Base-by-base conservation (phyloP, 2,797 vertebrate species). In the Esox lucius region DNA sequence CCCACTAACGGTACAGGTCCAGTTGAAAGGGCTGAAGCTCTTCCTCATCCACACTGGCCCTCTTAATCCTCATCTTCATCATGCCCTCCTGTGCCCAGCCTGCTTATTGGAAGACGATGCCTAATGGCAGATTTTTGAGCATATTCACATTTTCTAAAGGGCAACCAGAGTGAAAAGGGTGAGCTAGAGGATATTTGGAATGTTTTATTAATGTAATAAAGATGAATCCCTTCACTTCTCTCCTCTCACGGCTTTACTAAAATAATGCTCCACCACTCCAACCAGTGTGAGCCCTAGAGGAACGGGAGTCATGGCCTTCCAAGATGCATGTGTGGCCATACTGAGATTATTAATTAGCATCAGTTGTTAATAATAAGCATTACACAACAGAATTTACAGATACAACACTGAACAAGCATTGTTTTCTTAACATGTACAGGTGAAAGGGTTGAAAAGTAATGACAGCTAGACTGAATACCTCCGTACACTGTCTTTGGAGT, bases 71-170 rank as follows among this genome's bases (percentile, higher is more conserved):
- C 15, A 22, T 73, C 78, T 75, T 80, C 53, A 78, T 75, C 74
- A 26, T 77, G 78, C 67, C 77, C 80, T 70, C 73, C 62, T 16
- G 75, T 69, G 64, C 73, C 4, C 33, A 78, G 42, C 24, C 78
- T 78, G 69, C 48, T 85, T 80, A 81, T 75, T 62, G 53, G 56
- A 76, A 70, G 78, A 26, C 87, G 86, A 83, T 72, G 22, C 70
- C 49, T 81, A 76, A 71, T 0, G 53, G 17, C 8, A 22, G 9
- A 4, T 82, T 83, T 89, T 90, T 81, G 81, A 75, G 74, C 74
- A 71, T 81, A 91, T 90, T 84, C 92, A 92, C 93, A 89, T 91
- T 92, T 91, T 84, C 86, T 90, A 86, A 91, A 90, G 87, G 89
- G 80, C 89, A 88, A 1, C 48, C 33, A 9, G 68, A 71, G 79